Percentiles rank a stretch among this genome's conserved stretches.
These are phyloP conservation scores for Mylabris sibirica DNA, from an alignment of 2,888 invertebrate species.

Conservation along the genomic window DNA sequence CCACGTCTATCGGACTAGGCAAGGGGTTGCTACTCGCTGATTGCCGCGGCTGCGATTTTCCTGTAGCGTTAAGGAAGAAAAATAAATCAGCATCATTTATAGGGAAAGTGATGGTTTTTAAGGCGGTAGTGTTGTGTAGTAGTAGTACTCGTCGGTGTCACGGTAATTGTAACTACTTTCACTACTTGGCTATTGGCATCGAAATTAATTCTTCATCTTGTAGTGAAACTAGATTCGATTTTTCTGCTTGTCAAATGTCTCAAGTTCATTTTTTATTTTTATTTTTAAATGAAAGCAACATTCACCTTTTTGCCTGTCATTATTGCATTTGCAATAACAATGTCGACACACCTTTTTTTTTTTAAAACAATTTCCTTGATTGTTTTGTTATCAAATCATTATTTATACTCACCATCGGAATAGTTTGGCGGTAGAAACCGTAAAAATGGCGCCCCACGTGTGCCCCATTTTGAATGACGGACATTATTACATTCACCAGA, in stretches of 20 bases:
- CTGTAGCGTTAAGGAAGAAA: slow-evolving; percentile 49
- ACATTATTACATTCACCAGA: slow-evolving; percentile 91
- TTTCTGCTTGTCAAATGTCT: background rate
- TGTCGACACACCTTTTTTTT: background rate
- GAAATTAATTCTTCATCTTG: background rate
- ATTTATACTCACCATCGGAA: slow-evolving; percentile 70
- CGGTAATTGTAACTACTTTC: background rate
- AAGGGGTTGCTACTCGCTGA: slow-evolving; percentile 67
- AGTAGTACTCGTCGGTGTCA: background rate
- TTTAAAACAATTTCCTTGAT: background rate
- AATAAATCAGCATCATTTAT: background rate
- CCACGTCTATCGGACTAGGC: slow-evolving; percentile 69
- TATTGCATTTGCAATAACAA: background rate
- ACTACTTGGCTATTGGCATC: background rate
- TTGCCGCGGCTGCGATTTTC: slow-evolving; percentile 62
- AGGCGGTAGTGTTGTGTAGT: no score
- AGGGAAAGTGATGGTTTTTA: slow-evolving; percentile 5
- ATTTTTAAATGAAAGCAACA: slow-evolving; percentile 7
- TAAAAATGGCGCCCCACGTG: slow-evolving; percentile 79
- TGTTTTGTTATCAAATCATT: background rate
- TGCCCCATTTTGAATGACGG: slow-evolving; percentile 83
- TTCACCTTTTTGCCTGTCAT: slow-evolving; percentile 11
- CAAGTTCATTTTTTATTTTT: slow-evolving; percentile 20
- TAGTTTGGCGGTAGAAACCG: slow-evolving; percentile 77
- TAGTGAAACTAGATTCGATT: background rate